phyloP scores from a whole-genome alignment of 2,797 vertebrate species.

The Channa striata region DNA sequence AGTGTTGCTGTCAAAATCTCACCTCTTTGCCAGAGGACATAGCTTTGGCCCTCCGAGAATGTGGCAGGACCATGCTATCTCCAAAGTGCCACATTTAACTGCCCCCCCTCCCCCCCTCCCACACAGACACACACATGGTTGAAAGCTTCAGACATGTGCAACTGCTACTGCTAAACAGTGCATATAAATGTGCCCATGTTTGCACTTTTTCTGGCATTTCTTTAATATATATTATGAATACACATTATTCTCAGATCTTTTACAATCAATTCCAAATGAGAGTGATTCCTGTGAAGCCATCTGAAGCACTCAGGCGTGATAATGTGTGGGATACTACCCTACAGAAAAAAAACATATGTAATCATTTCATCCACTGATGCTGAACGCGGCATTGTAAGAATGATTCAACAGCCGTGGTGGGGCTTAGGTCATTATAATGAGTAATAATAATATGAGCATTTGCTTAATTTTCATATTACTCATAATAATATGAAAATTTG shows the following conservation, averaged over 20 bases:
- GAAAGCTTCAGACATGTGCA: conserved; percentile 22
- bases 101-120: conserved; percentile 14
- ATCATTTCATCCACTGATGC: conserved; percentile 1
- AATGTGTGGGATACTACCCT: background rate
- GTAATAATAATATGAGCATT: background rate
- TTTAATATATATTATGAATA: background rate
- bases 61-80: conserved; percentile 78
- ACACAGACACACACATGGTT: conserved; percentile 11
- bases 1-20: conserved; percentile 81
- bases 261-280: conserved; percentile 5
- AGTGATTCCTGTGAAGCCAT: conserved; percentile 3
- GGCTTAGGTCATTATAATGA: background rate
- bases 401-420: conserved; percentile 9
- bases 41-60: conserved; percentile 78
- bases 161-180: conserved; percentile 9
- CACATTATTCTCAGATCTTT: conserved; percentile 9
- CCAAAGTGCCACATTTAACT: conserved; percentile 53
- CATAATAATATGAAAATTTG: no score
- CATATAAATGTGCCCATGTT: conserved; percentile 11
- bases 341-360: background rate
- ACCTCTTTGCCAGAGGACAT: conserved; percentile 81
- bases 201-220: conserved; percentile 8
- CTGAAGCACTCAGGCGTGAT: conserved; percentile 6
- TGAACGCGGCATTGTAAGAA: background rate
- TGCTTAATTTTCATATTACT: conserved; percentile 1